Evolutionary conservation across 2,113 vertebrate species (phyloP).

Genomic region (Scomber colias): DNA sequence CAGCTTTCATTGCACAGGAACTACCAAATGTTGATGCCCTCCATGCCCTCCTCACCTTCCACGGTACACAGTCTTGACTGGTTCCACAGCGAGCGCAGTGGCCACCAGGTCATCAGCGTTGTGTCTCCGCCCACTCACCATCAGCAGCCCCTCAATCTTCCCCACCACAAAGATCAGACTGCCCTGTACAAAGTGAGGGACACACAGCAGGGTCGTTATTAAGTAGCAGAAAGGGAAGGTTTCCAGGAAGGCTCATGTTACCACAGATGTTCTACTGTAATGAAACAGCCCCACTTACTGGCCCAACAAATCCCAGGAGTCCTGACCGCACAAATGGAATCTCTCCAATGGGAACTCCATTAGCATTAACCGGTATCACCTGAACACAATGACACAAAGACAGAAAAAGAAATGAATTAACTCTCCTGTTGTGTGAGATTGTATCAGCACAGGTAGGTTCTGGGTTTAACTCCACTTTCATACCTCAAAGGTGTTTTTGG

Average conservation of each 20-base stretch:
- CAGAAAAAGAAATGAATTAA: neutral
- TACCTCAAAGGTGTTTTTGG: constrained; percentile 98
- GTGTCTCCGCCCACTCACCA: constrained; percentile 93
- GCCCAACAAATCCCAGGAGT: constrained; percentile 95
- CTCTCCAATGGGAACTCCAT: constrained; percentile 92
- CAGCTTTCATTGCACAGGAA: too few species aligned
- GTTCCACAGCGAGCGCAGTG: constrained; percentile 95
- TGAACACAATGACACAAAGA: constrained; percentile 67
- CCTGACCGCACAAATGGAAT: constrained; percentile 96
- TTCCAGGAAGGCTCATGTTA: constrained; percentile 5
- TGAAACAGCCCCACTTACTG: constrained; percentile 85
- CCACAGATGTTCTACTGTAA: constrained; percentile 21
- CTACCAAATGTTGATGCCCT: too few species aligned
- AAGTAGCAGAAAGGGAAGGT: neutral
- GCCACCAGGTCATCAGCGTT: constrained; percentile 97
- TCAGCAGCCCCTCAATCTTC: constrained; percentile 94
- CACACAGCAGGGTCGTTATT: constrained; percentile 10
- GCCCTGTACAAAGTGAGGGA: constrained; percentile 82
- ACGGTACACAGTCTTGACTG: constrained; percentile 96
- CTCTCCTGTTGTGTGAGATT: neutral
- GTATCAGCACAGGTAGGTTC: neutral
- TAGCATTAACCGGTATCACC: constrained; percentile 93
- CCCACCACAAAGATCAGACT: constrained; percentile 98
- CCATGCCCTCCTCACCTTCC: constrained; percentile 89
- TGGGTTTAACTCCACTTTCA: neutral